Evolutionary conservation across 2,113 vertebrate species (phyloP).

Genomic region (Chionomys nivalis): DNA sequence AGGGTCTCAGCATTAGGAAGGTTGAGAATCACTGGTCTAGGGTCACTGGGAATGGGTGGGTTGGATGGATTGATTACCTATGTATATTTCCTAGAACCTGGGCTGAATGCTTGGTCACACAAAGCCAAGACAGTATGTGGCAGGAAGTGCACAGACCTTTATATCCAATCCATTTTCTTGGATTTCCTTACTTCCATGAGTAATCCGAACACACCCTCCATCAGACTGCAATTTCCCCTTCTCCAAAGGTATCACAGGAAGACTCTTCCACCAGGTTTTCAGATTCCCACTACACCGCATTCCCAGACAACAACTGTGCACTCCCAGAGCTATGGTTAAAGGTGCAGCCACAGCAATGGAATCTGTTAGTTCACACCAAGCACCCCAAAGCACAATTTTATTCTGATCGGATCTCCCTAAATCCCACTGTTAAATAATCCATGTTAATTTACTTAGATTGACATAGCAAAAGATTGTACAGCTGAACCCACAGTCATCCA

Average conservation of each 20-base stretch:
- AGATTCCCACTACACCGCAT: neutral
- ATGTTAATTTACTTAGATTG: slow-evolving; percentile 27
- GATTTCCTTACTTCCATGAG: slow-evolving; percentile 20
- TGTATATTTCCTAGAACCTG: neutral
- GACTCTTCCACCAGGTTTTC: neutral
- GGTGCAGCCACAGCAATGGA: neutral
- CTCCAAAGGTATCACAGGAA: neutral
- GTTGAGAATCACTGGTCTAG: neutral
- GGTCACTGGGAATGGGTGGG: neutral
- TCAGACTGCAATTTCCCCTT: slow-evolving; percentile 6
- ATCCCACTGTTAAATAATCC: slow-evolving; percentile 23
- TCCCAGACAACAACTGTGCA: neutral
- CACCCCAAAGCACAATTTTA: slow-evolving; percentile 36
- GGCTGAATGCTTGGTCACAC: slow-evolving; percentile 13
- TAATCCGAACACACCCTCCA: slow-evolving; percentile 6
- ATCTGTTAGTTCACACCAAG: slow-evolving; percentile 10
- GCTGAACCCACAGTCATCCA: neutral
- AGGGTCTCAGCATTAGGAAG: neutral
- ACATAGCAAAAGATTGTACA: neutral
- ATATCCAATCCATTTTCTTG: neutral
- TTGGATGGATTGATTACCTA: neutral
- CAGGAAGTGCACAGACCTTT: neutral
- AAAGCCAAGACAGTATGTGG: neutral
- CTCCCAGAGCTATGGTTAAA: slow-evolving; percentile 4
- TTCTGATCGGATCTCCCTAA: neutral